Conservation (phyloP, 2,888 invertebrate genomes). For the Ornithoptera priamus region DNA sequence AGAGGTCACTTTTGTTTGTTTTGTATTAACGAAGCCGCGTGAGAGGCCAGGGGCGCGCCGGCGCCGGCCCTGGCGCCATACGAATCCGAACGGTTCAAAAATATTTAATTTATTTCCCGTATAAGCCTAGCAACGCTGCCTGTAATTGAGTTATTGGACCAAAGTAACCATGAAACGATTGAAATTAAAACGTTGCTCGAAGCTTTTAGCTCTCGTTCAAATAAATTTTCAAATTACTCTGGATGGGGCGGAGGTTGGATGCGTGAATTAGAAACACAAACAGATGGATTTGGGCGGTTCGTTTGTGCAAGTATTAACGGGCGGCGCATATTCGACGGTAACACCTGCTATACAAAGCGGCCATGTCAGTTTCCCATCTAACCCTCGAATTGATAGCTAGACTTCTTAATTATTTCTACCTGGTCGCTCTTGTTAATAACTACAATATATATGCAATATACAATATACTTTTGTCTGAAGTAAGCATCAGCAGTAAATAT, state of each 20-base stretch:
- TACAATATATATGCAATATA: conserved; percentile 40
- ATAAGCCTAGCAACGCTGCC: conserved; percentile 53
- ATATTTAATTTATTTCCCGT: conserved; percentile 74
- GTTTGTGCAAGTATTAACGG: conserved; percentile 59
- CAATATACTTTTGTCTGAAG: neutral
- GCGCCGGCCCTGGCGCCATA: conserved; percentile 73
- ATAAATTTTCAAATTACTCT: conserved; percentile 49
- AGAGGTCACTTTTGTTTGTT: conserved; percentile 79
- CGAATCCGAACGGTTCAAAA: conserved; percentile 67
- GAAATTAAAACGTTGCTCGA: conserved; percentile 54
- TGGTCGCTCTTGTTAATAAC: conserved; percentile 51
- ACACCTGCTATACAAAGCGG: conserved; percentile 65
- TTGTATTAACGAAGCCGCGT: conserved; percentile 75
- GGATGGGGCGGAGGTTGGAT: conserved; percentile 46
- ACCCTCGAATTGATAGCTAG: conserved; percentile 48
- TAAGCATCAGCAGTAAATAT: neutral
- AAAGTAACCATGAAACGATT: conserved; percentile 37
- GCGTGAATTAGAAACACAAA: conserved; percentile 62
- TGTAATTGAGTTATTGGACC: conserved; percentile 67
- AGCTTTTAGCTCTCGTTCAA: conserved; percentile 64
- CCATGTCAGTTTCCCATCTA: conserved; percentile 62
- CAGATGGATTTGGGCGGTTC: conserved; percentile 72
- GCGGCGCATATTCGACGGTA: conserved; percentile 56
- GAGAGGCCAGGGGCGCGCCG: conserved; percentile 73
- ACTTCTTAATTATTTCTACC: conserved; percentile 54